Evolutionary conservation across 2,888 invertebrate species (phyloP), one percentile per base, ranked within the genome.

Genomic region (Heterodera filipjevi): DNA sequence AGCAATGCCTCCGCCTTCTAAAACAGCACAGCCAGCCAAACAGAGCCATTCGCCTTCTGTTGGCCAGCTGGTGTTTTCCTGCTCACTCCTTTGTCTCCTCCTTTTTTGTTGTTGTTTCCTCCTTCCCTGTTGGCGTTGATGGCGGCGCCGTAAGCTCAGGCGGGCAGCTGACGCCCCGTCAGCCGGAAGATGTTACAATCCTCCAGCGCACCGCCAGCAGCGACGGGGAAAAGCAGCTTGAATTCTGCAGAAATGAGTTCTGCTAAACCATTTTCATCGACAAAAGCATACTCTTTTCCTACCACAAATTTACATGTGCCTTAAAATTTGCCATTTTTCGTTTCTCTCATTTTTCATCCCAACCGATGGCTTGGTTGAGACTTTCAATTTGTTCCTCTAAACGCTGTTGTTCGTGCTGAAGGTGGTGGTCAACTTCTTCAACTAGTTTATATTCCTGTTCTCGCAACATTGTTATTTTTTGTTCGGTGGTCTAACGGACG

Each of bases 321-420:
- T 35, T 27, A 68, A 68, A 68, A 33, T 68, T 35, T 33, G 3
- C 33, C 14, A 19, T 33, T 8, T 33, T 6, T 59, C 27, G 32
- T 33, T 19, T 35, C 33, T 19, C 14, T 49, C 49, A 3, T 0
- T 5, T 19, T 19, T 19, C 14, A 8, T 16, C 3, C 10, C 32
- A 68, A 68, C 68, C 68, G 33, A 68, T 68, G 22, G 68, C 22
- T 68, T 68, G 32, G 32, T 35, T 32, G 14, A 68, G 68, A 33
- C 33, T 3, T 68, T 68, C 68, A 22, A 35, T 35, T 68, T 68
- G 68, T 19, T 32, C 35, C 27, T 19, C 32, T 32, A 68, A 22
- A 19, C 5, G 33, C 5, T 68, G 27, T 32, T 68, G 32, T 22
- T 35, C 68, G 1, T 16, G 30, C 68, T 32, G 35, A 10, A 5